Evolutionary conservation across 2,888 invertebrate species (phyloP).

Genomic region (Platycnemis pennipes): DNA sequence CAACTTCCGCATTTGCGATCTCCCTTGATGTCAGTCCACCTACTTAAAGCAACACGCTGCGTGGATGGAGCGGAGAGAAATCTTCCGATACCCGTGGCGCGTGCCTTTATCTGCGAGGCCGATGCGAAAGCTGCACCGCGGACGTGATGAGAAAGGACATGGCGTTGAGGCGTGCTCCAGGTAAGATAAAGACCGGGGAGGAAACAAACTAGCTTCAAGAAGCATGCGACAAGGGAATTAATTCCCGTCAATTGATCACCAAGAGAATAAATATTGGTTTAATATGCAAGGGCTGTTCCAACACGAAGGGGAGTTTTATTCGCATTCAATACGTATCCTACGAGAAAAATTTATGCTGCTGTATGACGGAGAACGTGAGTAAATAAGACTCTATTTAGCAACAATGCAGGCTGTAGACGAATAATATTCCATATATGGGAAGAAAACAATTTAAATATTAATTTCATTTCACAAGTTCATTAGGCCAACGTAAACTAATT

Average conservation of each 20-base stretch:
- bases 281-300: not conserved
- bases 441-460: not conserved
- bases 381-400: not conserved
- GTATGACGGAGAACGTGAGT: not conserved
- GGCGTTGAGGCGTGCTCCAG: not conserved
- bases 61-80: not conserved
- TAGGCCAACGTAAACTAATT: not conserved
- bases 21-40: not conserved
- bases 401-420: not conserved
- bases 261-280: not conserved
- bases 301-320: not conserved
- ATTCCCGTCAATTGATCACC: not conserved
- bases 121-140: not conserved
- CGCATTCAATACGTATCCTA: not conserved
- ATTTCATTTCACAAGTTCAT: not conserved
- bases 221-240: no score
- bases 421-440: not conserved
- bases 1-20: not conserved
- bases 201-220: no score
- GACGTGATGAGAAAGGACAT: slow-evolving; percentile 9
- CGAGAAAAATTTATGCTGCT: not conserved
- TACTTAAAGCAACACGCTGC: not conserved
- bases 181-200: no score
- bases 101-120: not conserved
- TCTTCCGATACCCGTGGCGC: not conserved